Evolutionary conservation across 2,797 vertebrate genomes (phyloP), one percentile per base, ranked within the genome.

Genomic region (Phoeniculus purpureus): DNA sequence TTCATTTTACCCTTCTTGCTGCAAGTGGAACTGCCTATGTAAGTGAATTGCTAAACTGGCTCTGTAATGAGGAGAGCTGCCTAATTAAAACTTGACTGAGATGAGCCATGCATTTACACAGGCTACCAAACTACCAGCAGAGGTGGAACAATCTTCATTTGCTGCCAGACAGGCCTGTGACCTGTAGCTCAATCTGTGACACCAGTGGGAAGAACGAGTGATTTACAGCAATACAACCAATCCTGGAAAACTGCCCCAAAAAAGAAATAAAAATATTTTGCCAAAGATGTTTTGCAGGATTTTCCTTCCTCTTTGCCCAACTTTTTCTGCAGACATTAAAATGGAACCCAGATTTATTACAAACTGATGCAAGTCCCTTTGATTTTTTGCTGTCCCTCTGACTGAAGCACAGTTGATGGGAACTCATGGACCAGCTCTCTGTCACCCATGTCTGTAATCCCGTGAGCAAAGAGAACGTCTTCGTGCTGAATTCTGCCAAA

Each of bases 31-130:
- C 52, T 90, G 78, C 70, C 22, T 64, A 1, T 54, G 56, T 13
- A 31, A 90, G 73, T 14, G 48, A 84, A 91, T 55, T 66, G 66
- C 92, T 73, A 52, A 82, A 73, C 84, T 79, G 37, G 67, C 52
- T 85, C 43, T 45, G 16, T 76, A 81, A 52, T 67, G 60, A 92
- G 59, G 81, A 68, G 62, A 90, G n/a, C 66, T 78, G 40, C 58
- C 62, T 85, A 85, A 91, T 77, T 81, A 74, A 89, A 60, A 51
- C 37, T n/a, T 65, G 78, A 56, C 81, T 66, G 83, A 72, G 34
- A 60, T 16, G 21, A 83, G 34, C 75, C 71, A 32, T 70, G 76
- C 43, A 34, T 91, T 77, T 62, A 64, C 51, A 54, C 5, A n/a
- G 85, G 47, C 40, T 84, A 70, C 56, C 40, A 32, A 22, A 56